A percentile compares a stretch with the other conserved stretches of the same genome.
Conservation (phyloP, 2,113 vertebrate genomes). For the Epinephelus lanceolatus region DNA sequence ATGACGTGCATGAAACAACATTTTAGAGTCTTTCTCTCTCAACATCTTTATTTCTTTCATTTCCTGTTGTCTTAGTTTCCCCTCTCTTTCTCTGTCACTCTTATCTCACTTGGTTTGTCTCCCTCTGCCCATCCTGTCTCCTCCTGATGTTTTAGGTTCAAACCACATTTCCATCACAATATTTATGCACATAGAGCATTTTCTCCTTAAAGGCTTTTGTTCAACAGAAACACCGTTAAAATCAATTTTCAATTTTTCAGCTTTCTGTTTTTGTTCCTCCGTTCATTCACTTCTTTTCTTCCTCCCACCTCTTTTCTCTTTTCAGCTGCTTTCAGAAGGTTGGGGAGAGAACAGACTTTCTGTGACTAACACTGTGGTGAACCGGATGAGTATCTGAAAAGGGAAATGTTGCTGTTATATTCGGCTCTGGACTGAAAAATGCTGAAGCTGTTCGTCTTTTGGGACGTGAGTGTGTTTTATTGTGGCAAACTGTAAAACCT, state of each 20-base stretch:
- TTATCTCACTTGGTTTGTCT: too few relatives aligned
- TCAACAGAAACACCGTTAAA: too few relatives aligned
- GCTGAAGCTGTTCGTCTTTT: constrained; percentile 4
- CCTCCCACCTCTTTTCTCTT: background rate
- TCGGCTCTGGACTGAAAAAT: constrained; percentile 7
- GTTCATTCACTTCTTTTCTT: constrained; percentile 4
- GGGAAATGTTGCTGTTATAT: constrained; percentile 24
- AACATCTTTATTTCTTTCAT: background rate
- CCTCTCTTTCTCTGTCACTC: too few relatives aligned
- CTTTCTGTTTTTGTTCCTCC: background rate
- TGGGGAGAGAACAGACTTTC: constrained; percentile 10
- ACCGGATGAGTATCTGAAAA: constrained; percentile 41
- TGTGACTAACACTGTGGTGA: constrained; percentile 25
- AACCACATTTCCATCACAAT: too few relatives aligned
- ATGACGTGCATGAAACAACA: background rate
- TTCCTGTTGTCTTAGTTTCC: background rate
- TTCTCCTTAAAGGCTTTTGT: too few relatives aligned
- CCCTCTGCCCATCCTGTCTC: too few relatives aligned
- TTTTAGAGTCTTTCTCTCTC: background rate
- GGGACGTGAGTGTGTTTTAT: background rate
- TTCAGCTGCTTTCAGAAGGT: constrained; percentile 24
- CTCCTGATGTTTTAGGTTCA: too few relatives aligned
- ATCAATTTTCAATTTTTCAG: too few relatives aligned
- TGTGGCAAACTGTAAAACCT: background rate
- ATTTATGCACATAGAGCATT: too few relatives aligned